Evolutionary conservation across 2,113 vertebrate species (phyloP).

Genomic region (Psammodynastes pulverulentus): DNA sequence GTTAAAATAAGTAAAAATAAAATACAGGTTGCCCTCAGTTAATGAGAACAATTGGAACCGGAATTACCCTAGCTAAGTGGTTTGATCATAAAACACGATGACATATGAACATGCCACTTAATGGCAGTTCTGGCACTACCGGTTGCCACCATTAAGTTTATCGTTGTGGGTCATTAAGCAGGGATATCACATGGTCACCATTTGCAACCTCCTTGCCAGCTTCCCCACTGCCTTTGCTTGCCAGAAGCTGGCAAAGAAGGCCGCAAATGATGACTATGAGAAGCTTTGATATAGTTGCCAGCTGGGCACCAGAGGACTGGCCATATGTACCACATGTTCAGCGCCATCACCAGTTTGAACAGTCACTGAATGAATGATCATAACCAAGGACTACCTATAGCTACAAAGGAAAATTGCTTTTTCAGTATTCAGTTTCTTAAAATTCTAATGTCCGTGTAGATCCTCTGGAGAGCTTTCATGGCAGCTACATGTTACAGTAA

Average conservation of each 20-base stretch:
- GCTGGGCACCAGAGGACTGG: not conserved
- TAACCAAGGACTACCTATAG: not conserved
- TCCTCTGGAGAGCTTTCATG: not conserved
- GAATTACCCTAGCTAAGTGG: not conserved
- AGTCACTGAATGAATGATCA: not conserved
- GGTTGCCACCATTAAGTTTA: not conserved
- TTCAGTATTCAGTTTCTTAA: not conserved
- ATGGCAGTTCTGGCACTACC: not conserved
- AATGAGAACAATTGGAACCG: not conserved
- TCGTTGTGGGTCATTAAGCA: not conserved
- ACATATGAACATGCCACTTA: not conserved
- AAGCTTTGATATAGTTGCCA: not conserved
- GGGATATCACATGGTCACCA: not conserved
- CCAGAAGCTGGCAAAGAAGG: not conserved
- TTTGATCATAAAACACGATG: not conserved
- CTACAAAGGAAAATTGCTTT: not conserved
- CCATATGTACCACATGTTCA: not conserved
- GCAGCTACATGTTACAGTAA: not conserved
- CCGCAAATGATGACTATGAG: not conserved
- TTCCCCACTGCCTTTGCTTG: not conserved
- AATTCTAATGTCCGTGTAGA: not conserved
- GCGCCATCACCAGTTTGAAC: not conserved
- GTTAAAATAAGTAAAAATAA: not conserved
- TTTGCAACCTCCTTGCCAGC: not conserved
- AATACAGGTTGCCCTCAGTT: not conserved